Conservation (phyloP, 2,113 vertebrate genomes). For the Rhizomys pruinosus region DNA sequence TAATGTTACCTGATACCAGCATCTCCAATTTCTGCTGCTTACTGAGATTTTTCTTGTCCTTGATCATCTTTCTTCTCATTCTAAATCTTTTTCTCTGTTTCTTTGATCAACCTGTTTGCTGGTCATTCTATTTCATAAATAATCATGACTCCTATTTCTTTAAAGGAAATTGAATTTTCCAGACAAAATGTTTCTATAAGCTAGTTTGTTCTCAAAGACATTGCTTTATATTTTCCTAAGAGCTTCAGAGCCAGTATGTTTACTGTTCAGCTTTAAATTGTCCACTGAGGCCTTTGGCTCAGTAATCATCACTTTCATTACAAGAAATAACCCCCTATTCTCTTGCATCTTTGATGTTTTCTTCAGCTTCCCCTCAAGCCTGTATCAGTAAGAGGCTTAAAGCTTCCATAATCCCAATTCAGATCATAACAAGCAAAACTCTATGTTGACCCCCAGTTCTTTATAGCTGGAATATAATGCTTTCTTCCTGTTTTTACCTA, state of each 20-base stretch:
- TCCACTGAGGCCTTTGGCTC: neutral
- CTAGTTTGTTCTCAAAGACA: neutral
- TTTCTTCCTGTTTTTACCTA: neutral
- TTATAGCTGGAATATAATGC: neutral
- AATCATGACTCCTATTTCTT: neutral
- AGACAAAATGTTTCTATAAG: neutral
- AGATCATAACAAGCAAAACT: neutral
- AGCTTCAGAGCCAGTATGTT: neutral
- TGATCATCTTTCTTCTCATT: neutral
- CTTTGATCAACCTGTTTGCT: neutral
- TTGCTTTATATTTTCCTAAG: neutral
- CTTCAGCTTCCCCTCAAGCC: neutral
- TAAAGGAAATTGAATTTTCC: neutral
- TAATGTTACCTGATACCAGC: neutral
- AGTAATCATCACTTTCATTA: neutral
- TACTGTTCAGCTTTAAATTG: neutral
- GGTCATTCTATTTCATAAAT: neutral
- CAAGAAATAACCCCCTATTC: neutral
- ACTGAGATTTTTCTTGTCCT: neutral
- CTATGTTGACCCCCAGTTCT: fast-evolving
- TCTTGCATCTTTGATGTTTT: neutral
- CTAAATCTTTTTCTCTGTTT: neutral
- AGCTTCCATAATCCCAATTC: neutral
- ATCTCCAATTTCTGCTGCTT: neutral
- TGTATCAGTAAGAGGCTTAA: neutral